These are phyloP conservation scores for Parazoanthus atlanticus DNA, from an alignment of 92 coral and sea anemone species.

Conservation along the genomic window DNA sequence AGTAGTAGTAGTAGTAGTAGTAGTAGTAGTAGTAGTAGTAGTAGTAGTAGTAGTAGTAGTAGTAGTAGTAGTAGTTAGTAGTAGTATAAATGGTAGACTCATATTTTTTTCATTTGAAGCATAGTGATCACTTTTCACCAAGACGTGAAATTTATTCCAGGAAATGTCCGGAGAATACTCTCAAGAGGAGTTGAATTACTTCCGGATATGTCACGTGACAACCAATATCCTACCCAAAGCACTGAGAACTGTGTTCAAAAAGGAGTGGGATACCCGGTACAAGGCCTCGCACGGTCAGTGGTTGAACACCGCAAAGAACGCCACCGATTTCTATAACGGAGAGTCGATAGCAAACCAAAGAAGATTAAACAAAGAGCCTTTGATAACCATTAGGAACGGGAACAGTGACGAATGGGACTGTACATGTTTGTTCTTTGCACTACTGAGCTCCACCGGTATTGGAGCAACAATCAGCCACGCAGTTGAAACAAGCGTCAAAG, in stretches of 20 bases:
- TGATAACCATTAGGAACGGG: constrained; percentile 25
- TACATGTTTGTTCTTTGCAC: constrained; percentile 36
- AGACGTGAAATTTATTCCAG: neutral
- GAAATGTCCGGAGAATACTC: neutral
- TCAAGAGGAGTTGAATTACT: constrained; percentile 21
- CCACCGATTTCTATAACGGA: constrained; percentile 14
- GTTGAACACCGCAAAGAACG: constrained; percentile 43
- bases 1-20: too few relatives aligned
- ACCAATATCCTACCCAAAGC: constrained; percentile 32
- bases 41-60: too few relatives aligned
- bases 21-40: too few relatives aligned
- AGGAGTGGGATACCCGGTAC: constrained; percentile 49
- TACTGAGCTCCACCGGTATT: constrained; percentile 43
- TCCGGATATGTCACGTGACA: constrained; percentile 35
- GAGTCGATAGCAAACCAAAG: constrained; percentile 32
- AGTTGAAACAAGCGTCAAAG: neutral
- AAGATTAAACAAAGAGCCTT: constrained; percentile 12
- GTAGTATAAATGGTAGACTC: too few relatives aligned
- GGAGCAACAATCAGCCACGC: constrained; percentile 18
- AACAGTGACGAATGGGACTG: constrained; percentile 58
- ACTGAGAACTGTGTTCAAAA: constrained; percentile 45
- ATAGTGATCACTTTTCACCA: neutral
- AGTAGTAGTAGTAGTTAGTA: too few relatives aligned
- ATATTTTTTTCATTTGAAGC: too few relatives aligned
- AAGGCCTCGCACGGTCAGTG: constrained; percentile 31